Evolutionary conservation across 2,113 vertebrate genomes (phyloP).

Genomic region (Toxostoma redivivum): DNA sequence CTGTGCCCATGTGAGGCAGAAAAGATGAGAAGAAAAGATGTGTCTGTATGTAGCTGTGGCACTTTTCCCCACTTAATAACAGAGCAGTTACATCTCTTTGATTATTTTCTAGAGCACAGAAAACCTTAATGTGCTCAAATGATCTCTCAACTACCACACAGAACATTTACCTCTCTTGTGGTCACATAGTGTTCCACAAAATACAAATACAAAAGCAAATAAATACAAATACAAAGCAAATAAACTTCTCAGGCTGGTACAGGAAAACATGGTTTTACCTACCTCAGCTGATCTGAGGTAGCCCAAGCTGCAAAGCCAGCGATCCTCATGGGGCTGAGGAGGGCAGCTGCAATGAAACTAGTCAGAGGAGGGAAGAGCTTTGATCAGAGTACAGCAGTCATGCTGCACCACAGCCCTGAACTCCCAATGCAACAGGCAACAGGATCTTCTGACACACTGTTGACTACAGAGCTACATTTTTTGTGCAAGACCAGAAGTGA

Average conservation of each 20-base stretch:
- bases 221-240: too few relatives aligned
- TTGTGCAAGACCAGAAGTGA: neutral
- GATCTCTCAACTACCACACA: neutral
- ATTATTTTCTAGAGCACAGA: neutral
- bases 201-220: too few relatives aligned
- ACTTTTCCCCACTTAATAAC: neutral
- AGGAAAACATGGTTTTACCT: neutral
- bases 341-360: neutral
- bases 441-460: neutral
- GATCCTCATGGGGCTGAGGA: neutral
- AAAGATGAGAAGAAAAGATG: neutral
- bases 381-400: neutral
- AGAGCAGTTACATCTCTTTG: neutral
- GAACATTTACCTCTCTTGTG: neutral
- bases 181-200: accelerated
- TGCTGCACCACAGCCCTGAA: neutral
- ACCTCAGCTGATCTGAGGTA: neutral
- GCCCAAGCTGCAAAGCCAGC: neutral
- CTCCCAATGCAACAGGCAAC: neutral
- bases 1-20: neutral
- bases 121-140: neutral
- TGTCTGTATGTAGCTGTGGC: neutral
- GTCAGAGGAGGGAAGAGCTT: neutral
- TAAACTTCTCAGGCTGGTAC: neutral
- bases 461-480: neutral